Evolutionary conservation across 2,888 invertebrate genomes (phyloP).

Genomic region (Drosophila yooni): DNA sequence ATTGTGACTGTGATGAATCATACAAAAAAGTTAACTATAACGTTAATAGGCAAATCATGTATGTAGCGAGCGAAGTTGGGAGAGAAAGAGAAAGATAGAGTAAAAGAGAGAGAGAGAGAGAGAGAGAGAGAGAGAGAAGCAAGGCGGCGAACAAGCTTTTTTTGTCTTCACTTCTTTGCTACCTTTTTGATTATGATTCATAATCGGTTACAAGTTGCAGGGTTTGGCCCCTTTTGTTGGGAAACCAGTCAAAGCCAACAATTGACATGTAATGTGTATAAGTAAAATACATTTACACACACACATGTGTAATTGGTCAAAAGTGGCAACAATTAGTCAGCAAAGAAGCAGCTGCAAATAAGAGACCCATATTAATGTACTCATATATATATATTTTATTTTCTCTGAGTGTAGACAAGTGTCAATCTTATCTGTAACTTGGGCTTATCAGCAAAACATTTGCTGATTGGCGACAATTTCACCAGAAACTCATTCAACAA

Average conservation of each 20-base stretch:
- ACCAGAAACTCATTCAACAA: constrained; percentile 29
- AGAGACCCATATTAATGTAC: neutral
- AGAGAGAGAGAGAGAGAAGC: neutral
- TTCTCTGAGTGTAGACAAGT: too few species aligned
- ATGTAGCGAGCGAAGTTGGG: constrained; percentile 1
- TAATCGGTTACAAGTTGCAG: constrained; percentile 76
- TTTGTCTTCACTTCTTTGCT: constrained; percentile 53
- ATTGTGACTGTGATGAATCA: constrained; percentile 60
- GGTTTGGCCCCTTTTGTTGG: constrained; percentile 61
- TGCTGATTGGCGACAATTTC: constrained; percentile 74
- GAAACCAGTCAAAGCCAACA: constrained; percentile 35
- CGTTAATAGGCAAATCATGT: constrained; percentile 79
- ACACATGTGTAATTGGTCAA: constrained; percentile 56
- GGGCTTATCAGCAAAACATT: constrained; percentile 70
- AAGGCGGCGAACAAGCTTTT: constrained; percentile 64
- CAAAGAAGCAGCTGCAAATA: constrained; percentile 25
- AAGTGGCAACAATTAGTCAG: constrained; percentile 70
- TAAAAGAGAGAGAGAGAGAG: neutral
- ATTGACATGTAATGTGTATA: constrained; percentile 63
- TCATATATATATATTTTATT: neutral
- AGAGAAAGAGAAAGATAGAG: neutral
- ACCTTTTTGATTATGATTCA: constrained; percentile 75
- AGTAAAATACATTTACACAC: neutral
- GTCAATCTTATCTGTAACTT: too few species aligned
- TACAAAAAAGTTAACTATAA: constrained; percentile 33